Conservation (phyloP, 2,888 invertebrate genomes). For the Drosophila prostipennis region DNA sequence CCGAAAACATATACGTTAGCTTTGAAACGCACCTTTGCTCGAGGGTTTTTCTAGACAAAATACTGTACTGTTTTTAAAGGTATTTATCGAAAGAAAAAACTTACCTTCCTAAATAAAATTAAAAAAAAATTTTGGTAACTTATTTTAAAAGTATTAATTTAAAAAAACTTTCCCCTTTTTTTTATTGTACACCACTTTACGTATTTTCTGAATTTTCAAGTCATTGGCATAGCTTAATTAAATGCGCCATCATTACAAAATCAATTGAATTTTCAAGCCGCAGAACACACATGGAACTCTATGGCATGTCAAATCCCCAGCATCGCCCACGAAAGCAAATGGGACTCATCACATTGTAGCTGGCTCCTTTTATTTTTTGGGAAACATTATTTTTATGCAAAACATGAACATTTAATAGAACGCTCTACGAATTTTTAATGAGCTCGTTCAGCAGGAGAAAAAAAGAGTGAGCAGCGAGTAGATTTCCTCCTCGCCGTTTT, state of each 20-base stretch:
- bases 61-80: too few relatives aligned
- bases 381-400: constrained; percentile 77
- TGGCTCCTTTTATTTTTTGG: constrained; percentile 43
- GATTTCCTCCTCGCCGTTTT: neutral
- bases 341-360: constrained; percentile 52
- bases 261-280: constrained; percentile 50
- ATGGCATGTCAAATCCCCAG: constrained; percentile 3
- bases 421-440: constrained; percentile 82
- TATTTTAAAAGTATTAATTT: too few relatives aligned
- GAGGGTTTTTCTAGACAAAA: neutral
- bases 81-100: too few relatives aligned
- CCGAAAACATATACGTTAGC: constrained; percentile 1
- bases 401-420: constrained; percentile 82
- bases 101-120: too few relatives aligned
- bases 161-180: too few relatives aligned
- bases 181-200: neutral
- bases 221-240: constrained; percentile 52
- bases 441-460: constrained; percentile 48
- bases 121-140: too few relatives aligned
- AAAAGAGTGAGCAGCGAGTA: constrained; percentile 16
- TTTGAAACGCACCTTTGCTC: neutral
- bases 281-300: constrained; percentile 15
- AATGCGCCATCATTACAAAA: constrained; percentile 28
- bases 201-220: constrained; percentile 7
- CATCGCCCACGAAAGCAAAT: constrained; percentile 28